Evolutionary conservation across 1,140 invertebrate species (phyloP), one percentile per base, ranked within the genome.

Genomic region (Liolophura sinensis): DNA sequence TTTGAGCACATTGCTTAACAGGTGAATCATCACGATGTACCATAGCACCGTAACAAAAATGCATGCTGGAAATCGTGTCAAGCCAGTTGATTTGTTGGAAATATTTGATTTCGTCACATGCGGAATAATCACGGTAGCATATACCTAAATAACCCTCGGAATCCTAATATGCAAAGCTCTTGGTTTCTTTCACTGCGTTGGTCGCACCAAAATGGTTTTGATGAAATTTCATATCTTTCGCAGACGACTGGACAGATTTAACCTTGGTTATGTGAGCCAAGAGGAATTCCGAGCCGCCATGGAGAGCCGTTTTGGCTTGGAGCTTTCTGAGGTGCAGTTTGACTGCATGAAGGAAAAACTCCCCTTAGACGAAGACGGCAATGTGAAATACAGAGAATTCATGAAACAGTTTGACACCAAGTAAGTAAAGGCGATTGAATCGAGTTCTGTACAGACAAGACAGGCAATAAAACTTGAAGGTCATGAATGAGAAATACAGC

Each of bases 361-460:
- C 9, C 83, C 83, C 14, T 64, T 82, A 16, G 78, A 82, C 64
- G 76, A 77, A 25, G 77, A 82, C 27, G 82, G 82, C 1, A 72
- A 76, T 63, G 79, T 85, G n/a, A 77, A 73, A 71, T 85, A 85
- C 68, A 73, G 75, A 18, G 77, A 80, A 47, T 84, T 85, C 63
- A 82, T 85, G 77, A 73, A 81, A 60, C 79, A 81, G 62, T 85
- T 85, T 69, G 83, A 85, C 61, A 83, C 82, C 57, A 81, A 74
- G 82, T 82, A 66, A 71, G 69, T 71, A 59, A 54, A 12, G 3
- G 9, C 31, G 3, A 9, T 40, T 40, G 9, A 40, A 40, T 9
- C 31, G 31, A 9, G n/a, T n/a, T n/a, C 9, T 40, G 9, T 40
- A 40, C 31, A 40, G 31, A 5, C 9, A 5, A 40, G 31, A 5